Evolutionary conservation across 2,888 invertebrate species (phyloP), one percentile per base, ranked within the genome.

Genomic region (Callimorpha dominula): DNA sequence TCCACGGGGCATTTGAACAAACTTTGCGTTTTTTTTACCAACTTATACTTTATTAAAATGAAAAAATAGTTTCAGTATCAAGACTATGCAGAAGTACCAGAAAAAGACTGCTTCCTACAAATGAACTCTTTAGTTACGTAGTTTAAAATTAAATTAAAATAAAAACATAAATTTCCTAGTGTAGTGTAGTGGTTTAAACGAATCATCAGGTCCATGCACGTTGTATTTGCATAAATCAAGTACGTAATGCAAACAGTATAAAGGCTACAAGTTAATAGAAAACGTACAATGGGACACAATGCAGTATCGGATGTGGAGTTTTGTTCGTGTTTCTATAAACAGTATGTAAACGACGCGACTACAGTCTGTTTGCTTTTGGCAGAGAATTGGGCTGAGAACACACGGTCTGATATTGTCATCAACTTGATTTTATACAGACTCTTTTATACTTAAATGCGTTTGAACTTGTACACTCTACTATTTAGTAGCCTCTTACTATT

Each of bases 311-410:
- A 83, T 85, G 85, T 83, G 52, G 74, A 76, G 85, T 90, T 90
- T 90, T 88, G 89, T 86, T 93, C 88, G 83, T 93, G 83, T 93
- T 91, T 93, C 89, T 92, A 94, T 92, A 92, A 94, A 94, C 91
- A 93, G 89, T 92, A 93, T 93, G 93, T 94, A 94, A 94, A 94
- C 94, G 93, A 94, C 86, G 85, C 88, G 89, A 88, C 86, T 90
- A 89, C 89, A 90, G 88, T 87, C 87, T 93, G 89, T 93, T 93
- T 93, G 90, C 88, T 85, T 90, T 92, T 91, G 89, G 89, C 89
- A 87, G 81, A 87, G 89, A 81, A 88, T 89, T 86, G 87, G 73
- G 78, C 76, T 78, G 75, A 46, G 54, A 79, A 88, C 79, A 87
- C 73, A 92, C 84, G 85, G 84, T 0, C 0, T 0, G 7, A 3